Evolutionary conservation across 2,888 invertebrate genomes (phyloP).

Genomic region (Bembecia ichneumoniformis): DNA sequence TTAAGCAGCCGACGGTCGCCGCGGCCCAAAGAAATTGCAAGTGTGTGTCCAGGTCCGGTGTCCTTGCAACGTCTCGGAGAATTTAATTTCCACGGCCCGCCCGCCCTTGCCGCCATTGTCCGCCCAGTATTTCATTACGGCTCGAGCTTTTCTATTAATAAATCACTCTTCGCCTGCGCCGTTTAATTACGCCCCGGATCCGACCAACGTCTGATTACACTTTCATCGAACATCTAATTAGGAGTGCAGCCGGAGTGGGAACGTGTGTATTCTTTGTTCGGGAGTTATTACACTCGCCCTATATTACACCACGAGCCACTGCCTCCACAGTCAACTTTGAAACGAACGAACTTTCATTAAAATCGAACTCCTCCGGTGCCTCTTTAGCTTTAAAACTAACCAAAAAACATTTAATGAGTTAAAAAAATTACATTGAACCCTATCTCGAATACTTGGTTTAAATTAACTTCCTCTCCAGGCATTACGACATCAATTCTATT

Average conservation of each 20-base stretch:
- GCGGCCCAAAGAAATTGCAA: conserved; percentile 51
- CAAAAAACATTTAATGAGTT: not conserved
- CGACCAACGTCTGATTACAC: conserved; percentile 69
- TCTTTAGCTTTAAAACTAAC: conserved; percentile 11
- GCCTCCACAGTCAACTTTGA: conserved; percentile 47
- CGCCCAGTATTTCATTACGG: conserved; percentile 72
- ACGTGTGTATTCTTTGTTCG: conserved; percentile 63
- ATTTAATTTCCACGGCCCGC: conserved; percentile 67
- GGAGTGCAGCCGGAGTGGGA: conserved; percentile 56
- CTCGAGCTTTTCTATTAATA: conserved; percentile 72
- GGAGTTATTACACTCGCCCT: conserved; percentile 54
- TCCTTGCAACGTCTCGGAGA: conserved; percentile 47
- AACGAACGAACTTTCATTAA: conserved; percentile 65
- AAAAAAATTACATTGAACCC: not conserved
- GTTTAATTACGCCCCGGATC: conserved; percentile 71
- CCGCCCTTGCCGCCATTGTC: conserved; percentile 66
- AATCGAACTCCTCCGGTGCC: conserved; percentile 44
- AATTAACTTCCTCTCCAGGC: conserved; percentile 6
- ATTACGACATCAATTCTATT: no score
- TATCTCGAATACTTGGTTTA: conserved; percentile 9
- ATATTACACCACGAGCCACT: conserved; percentile 41
- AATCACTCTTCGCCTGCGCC: conserved; percentile 70
- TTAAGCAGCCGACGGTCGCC: conserved; percentile 38
- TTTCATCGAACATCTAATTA: conserved; percentile 73
- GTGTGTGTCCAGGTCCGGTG: conserved; percentile 37